Percentiles rank a stretch among this genome's conserved stretches.
Conservation (phyloP, 2,113 vertebrate species). For the Chaetorhynchus papuensis region DNA sequence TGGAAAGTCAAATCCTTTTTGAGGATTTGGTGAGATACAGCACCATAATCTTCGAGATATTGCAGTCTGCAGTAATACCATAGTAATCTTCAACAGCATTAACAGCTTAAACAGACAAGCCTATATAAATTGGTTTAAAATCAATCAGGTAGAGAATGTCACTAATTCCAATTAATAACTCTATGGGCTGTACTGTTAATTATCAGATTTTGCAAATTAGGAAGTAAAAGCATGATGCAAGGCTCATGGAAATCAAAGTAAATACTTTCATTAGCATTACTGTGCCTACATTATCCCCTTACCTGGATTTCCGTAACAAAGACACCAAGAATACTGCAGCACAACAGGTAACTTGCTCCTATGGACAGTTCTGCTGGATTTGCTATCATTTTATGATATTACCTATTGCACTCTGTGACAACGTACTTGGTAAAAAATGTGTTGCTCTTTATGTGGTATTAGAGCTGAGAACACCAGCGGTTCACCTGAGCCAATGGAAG, state of each 20-base stretch:
- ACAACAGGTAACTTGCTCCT: neutral
- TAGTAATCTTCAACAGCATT: conserved; percentile 46
- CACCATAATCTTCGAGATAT: conserved; percentile 37
- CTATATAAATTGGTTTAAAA: conserved; percentile 47
- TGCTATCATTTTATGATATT: neutral
- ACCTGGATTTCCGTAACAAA: neutral
- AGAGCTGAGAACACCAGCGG: neutral
- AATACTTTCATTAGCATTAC: neutral
- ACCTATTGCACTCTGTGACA: neutral
- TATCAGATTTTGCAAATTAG: conserved; percentile 3
- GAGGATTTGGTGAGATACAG: conserved; percentile 29
- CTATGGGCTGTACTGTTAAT: neutral
- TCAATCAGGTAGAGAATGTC: conserved; percentile 10
- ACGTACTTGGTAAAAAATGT: neutral
- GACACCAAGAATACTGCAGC: neutral
- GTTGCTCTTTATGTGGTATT: neutral
- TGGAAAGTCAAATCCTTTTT: conserved; percentile 27
- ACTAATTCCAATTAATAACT: conserved; percentile 27
- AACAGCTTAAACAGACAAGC: conserved; percentile 32
- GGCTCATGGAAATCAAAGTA: neutral
- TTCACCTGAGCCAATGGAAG: neutral
- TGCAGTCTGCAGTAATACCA: conserved; percentile 17
- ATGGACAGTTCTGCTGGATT: neutral
- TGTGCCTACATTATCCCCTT: neutral
- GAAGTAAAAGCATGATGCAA: neutral